Percentiles rank a stretch among this genome's conserved stretches.
Conservation (phyloP, 1,140 invertebrate genomes). For the Lamellibrachia luymesi region DNA sequence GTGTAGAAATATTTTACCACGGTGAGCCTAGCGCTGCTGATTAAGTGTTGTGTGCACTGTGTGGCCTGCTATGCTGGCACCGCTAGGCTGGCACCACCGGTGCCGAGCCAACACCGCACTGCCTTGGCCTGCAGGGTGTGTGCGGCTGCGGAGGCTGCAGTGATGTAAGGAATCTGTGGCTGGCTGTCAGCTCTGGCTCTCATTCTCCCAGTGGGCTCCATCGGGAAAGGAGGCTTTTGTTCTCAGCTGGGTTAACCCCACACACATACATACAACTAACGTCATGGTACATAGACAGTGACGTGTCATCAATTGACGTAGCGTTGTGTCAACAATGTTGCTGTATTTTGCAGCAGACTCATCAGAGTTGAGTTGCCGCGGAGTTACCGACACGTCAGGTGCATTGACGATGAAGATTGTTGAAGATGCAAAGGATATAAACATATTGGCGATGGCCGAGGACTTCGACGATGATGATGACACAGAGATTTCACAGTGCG, state of each 20-base stretch:
- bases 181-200: neutral
- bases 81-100: neutral
- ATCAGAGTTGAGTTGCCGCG: neutral
- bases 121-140: neutral
- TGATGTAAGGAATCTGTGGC: neutral
- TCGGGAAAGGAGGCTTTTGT: neutral
- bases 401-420: neutral
- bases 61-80: neutral
- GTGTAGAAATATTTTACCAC: neutral
- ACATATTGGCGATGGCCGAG: neutral
- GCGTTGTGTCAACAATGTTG: neutral
- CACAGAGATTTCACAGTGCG: neutral
- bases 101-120: neutral
- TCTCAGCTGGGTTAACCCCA: neutral
- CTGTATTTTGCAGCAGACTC: neutral
- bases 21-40: neutral
- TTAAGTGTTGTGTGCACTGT: neutral
- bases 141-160: too few species aligned
- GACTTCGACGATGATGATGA: neutral
- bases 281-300: neutral
- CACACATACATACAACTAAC: neutral
- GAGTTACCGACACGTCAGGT: neutral
- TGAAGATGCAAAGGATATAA: neutral
- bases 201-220: neutral
- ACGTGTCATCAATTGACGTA: neutral